phyloP scores from a whole-genome alignment of 1,140 invertebrate species.

The Platyscapa corneri region DNA sequence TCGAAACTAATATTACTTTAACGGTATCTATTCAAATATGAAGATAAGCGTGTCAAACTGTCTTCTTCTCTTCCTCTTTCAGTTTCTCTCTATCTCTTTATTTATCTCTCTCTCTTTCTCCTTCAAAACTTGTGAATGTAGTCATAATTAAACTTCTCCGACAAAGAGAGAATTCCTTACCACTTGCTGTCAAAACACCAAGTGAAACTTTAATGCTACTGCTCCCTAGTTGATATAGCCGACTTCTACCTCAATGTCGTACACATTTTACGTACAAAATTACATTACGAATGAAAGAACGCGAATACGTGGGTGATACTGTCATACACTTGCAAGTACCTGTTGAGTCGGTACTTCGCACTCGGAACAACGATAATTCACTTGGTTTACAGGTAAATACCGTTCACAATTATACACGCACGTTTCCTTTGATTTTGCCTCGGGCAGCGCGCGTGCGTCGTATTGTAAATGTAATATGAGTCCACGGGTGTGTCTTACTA shows the following conservation, averaged over 20 bases:
- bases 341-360: background rate
- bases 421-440: background rate
- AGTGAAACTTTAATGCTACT: background rate
- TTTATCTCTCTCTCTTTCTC: background rate
- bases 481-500: background rate
- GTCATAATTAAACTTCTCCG: background rate
- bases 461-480: background rate
- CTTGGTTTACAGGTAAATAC: background rate
- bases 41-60: background rate
- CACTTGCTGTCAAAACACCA: background rate
- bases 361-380: constrained; percentile 3
- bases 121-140: background rate
- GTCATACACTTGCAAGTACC: background rate
- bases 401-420: background rate
- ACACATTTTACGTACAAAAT: background rate
- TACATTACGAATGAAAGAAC: background rate
- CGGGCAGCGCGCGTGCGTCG: background rate
- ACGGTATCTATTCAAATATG: background rate
- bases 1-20: constrained; percentile 32
- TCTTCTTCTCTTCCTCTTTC: background rate
- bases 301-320: background rate
- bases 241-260: background rate
- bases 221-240: background rate
- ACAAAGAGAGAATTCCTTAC: background rate
- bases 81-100: background rate